Base-by-base conservation (phyloP, 2,113 vertebrate genomes). In the Dryoscopus gambensis region DNA sequence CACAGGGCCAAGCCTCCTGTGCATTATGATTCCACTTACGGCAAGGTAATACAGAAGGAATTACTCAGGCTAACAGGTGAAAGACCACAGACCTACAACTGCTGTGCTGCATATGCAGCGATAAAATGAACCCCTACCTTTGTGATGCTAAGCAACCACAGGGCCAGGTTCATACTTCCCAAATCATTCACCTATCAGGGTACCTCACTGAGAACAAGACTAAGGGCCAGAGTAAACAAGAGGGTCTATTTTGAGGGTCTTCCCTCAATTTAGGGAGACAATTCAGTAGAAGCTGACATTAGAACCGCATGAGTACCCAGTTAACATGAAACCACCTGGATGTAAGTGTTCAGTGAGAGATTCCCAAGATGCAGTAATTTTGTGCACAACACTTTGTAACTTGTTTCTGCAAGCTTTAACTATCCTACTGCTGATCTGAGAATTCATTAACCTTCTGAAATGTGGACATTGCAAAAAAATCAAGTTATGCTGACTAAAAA, bases 1-100 rank as follows among this genome's bases (percentile, higher is more conserved):
- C 50, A 49, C 37, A 3, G 20, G 7, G 46, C 47, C 83, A 42
- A n/a, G 28, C 50, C 42, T 37, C 37, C 28, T 28, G 7, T 1
- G 28, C 37, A 4, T 5, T 18, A 28, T 0, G 0, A 6, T 27
- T 40, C 22, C 44, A 20, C 28, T 59, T 9, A 63, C 0, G 6
- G 39, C 52, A 85, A 50, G 70, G 25, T n/a, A 37, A 67, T 4
- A 40, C 6, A 55, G 25, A 13, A 74, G 49, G 33, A 57, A 75
- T 67, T 53, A 49, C 15, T 60, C 35, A 46, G 80, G 33, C 53
- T 49, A 15, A n/a, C 0, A 25, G 37, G 22, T 31, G 40, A 57
- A 71, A 62, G 19, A 84, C 19, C 11, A 16, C 24, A 84, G 24
- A 86, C 7, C 13, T 60, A 27, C 7, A 77, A 44, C 37, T 11